Conservation (phyloP, 1,140 invertebrate genomes). For the Tetragnatha versicolor region DNA sequence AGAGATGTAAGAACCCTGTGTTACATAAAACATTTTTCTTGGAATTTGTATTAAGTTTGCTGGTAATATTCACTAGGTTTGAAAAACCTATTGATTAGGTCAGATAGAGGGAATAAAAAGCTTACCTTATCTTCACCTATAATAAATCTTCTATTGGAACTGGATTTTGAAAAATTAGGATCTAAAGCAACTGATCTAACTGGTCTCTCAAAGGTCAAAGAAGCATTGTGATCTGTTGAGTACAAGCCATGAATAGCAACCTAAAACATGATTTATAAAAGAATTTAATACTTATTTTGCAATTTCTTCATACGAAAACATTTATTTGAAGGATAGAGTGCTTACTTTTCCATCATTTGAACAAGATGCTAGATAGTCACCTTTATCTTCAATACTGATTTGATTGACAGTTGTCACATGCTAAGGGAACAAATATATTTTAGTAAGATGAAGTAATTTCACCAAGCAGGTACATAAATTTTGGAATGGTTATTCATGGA, state of each 20-base stretch:
- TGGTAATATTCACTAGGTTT: too few species aligned
- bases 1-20: too few species aligned
- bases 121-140: constrained; percentile 72
- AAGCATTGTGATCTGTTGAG: constrained; percentile 80
- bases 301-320: not conserved
- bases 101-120: too few species aligned
- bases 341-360: constrained; percentile 90
- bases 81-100: too few species aligned
- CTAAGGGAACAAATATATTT: constrained; percentile 60
- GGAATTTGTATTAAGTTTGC: too few species aligned
- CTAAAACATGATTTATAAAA: not conserved
- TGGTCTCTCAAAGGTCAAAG: constrained; percentile 78
- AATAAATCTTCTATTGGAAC: constrained; percentile 80
- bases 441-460: not conserved
- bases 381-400: constrained; percentile 90
- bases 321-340: not conserved
- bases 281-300: not conserved
- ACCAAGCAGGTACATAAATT: not conserved
- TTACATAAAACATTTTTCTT: too few species aligned
- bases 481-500: too few species aligned
- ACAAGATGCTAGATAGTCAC: constrained; percentile 91
- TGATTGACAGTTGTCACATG: constrained; percentile 91
- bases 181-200: constrained; percentile 91
- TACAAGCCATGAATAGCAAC: constrained; percentile 74
- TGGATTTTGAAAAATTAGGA: constrained; percentile 81